Percentiles rank a stretch among this genome's conserved stretches.
Conservation (phyloP, 2,113 vertebrate species). For the Cyphomyrus discorhynchus region DNA sequence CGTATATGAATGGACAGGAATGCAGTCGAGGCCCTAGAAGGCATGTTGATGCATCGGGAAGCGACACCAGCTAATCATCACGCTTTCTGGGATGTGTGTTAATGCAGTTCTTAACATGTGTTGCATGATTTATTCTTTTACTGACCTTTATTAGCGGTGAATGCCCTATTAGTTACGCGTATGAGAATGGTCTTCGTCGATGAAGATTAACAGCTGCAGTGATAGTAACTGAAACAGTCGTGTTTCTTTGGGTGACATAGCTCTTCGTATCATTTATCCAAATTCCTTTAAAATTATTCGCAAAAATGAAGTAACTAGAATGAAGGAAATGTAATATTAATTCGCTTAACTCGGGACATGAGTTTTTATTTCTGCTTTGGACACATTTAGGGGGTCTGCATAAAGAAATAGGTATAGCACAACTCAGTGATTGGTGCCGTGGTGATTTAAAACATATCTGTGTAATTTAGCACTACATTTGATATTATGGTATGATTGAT, state of each 20-base stretch:
- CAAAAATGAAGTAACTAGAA: not conserved
- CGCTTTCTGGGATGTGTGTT: not conserved
- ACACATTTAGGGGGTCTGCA: not conserved
- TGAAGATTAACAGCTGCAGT: not conserved
- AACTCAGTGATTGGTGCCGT: not conserved
- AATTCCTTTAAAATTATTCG: not conserved
- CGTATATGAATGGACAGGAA: slow-evolving; percentile 20
- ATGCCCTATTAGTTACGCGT: not conserved
- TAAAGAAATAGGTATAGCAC: not conserved
- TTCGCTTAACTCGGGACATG: not conserved
- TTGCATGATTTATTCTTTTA: not conserved
- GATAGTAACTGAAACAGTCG: not conserved
- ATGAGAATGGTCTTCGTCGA: not conserved
- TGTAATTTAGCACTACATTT: not conserved
- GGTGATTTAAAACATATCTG: not conserved
- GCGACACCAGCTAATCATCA: not conserved
- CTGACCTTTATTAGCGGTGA: not conserved
- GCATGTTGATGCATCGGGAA: not conserved
- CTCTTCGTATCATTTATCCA: not conserved
- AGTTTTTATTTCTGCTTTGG: not conserved
- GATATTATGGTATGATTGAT: not conserved
- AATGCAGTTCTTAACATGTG: not conserved
- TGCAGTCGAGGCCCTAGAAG: slow-evolving; percentile 12
- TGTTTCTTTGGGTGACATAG: not conserved
- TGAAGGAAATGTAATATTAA: not conserved